Conservation (phyloP, 1,140 invertebrate species). For the Micrasema longulum region DNA sequence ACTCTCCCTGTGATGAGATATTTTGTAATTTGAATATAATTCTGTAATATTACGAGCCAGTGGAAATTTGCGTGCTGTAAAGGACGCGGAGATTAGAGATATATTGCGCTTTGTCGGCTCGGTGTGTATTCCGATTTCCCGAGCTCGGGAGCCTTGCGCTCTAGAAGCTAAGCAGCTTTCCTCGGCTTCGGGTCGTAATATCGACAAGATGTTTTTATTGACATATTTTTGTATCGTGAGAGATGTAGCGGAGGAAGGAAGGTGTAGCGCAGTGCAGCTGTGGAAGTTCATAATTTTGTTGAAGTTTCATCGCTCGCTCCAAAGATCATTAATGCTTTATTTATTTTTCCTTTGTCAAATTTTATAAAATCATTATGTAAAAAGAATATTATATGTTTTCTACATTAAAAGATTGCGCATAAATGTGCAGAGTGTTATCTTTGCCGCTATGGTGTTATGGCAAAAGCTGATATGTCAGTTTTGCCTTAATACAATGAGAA, state of each 20-base stretch:
- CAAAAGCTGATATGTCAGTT: too few relatives aligned
- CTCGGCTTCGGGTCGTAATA: conserved; percentile 4
- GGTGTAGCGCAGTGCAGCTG: conserved; percentile 17
- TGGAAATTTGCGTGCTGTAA: neutral
- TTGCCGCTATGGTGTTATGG: too few relatives aligned
- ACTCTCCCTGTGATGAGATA: neutral
- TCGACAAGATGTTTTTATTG: conserved; percentile 24
- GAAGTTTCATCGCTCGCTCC: conserved; percentile 24
- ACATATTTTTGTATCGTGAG: conserved; percentile 42
- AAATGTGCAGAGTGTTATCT: conserved; percentile 3
- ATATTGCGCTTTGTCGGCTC: conserved; percentile 1
- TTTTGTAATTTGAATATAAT: conserved; percentile 22
- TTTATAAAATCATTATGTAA: conserved; percentile 34
- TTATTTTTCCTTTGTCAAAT: conserved; percentile 34
- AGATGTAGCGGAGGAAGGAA: conserved; percentile 11
- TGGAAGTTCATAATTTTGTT: conserved; percentile 27
- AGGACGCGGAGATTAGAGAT: neutral
- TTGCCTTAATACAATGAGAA: too few relatives aligned
- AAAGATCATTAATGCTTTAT: conserved; percentile 36
- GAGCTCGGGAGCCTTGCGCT: conserved; percentile 2
- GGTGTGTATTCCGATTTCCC: neutral
- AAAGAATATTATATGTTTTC: conserved; percentile 29
- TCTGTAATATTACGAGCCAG: conserved; percentile 15
- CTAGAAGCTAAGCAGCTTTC: conserved; percentile 4
- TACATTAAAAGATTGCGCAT: conserved; percentile 13